These are phyloP conservation scores for Hydractinia symbiolongicarpus DNA, from an alignment of 30 jellyfish, hydroid and myxozoan species.

Conservation along the genomic window DNA sequence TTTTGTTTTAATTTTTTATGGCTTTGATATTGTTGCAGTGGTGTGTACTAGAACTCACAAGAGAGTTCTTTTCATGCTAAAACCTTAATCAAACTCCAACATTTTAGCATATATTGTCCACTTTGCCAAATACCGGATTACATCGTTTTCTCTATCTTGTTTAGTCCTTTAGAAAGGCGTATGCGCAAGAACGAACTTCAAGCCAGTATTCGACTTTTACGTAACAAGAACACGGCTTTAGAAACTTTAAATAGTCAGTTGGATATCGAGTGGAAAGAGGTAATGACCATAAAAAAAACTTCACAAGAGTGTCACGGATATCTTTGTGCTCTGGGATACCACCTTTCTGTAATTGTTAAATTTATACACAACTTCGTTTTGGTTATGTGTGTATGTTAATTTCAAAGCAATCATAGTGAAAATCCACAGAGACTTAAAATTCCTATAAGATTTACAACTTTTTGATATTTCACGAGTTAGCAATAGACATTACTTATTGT, in stretches of 20 bases:
- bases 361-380: too few relatives aligned
- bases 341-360: too few relatives aligned
- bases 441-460: too few relatives aligned
- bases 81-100: too few relatives aligned
- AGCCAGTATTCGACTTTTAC: slow-evolving; percentile 61
- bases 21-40: background rate
- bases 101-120: too few relatives aligned
- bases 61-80: slow-evolving; percentile 1
- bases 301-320: too few relatives aligned
- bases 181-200: slow-evolving; percentile 72
- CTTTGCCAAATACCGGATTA: background rate
- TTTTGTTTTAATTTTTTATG: background rate
- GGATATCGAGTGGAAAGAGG: slow-evolving; percentile 73
- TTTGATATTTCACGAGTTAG: too few relatives aligned
- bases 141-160: background rate
- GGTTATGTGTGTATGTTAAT: too few relatives aligned
- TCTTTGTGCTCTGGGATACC: too few relatives aligned
- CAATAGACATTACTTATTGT: too few relatives aligned
- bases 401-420: too few relatives aligned
- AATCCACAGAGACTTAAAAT: too few relatives aligned
- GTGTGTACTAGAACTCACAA: background rate
- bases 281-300: slow-evolving; percentile 7
- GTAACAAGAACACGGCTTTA: slow-evolving; percentile 57
- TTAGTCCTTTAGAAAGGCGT: slow-evolving; percentile 71
- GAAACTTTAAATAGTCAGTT: slow-evolving; percentile 58